phyloP scores from a whole-genome alignment of 2,797 vertebrate species.

The Ctenopoma kingsleyae region DNA sequence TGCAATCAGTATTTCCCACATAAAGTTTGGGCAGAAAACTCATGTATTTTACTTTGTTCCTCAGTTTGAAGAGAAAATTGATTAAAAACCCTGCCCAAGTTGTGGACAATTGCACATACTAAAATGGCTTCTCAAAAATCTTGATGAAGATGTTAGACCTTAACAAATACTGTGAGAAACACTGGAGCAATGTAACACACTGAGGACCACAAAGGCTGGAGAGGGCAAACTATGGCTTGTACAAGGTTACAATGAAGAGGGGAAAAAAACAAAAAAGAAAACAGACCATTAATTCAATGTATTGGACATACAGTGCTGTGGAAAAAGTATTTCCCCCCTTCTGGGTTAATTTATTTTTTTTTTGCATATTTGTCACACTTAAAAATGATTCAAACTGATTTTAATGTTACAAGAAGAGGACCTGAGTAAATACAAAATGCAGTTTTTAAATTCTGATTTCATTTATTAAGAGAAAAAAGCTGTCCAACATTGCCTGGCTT shows the following conservation, averaged over 20 bases:
- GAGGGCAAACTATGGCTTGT: conserved; percentile 42
- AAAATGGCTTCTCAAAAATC: neutral
- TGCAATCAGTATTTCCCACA: conserved; percentile 30
- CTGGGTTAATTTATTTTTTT: no score
- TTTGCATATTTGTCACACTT: no score
- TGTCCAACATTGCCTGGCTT: no score
- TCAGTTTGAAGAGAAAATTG: neutral
- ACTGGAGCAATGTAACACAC: conserved; percentile 16
- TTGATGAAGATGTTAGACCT: neutral
- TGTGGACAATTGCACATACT: neutral
- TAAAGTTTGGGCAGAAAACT: neutral
- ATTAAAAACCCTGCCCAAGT: neutral
- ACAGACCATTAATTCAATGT: neutral
- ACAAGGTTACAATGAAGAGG: neutral
- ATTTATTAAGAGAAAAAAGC: no score
- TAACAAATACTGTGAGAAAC: conserved; percentile 1
- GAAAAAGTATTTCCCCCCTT: no score
- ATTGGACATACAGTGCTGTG: neutral
- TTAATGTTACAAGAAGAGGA: no score
- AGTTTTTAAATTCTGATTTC: no score
- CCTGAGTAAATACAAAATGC: no score
- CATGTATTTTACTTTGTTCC: no score
- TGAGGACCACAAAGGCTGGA: conserved; percentile 42
- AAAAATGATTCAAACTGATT: no score
- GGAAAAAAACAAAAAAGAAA: neutral